Evolutionary conservation across 2,888 invertebrate genomes (phyloP), one percentile per base, ranked within the genome.

Genomic region (Agriopis leucophaearia): DNA sequence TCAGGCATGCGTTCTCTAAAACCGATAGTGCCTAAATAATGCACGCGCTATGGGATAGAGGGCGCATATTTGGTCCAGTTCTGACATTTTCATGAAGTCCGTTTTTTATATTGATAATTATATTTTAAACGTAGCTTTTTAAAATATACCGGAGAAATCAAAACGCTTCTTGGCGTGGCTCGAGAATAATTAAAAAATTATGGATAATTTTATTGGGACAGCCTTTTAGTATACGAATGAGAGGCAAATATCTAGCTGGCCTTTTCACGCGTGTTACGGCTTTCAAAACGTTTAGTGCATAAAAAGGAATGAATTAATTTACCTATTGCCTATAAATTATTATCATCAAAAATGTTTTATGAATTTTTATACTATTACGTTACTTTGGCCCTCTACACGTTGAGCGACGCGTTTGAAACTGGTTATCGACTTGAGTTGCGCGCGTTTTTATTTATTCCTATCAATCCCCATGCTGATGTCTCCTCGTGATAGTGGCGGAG

Each of bases 271-370:
- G 59, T 68, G 61, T 56, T 48, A 62, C 16, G 15, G 56, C 65
- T 64, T 59, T 54, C 67, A 54, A 45, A 60, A 60, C 52, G 42
- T 51, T 45, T 48, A 45, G 66, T 66, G 66, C 66, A 40, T 64
- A 54, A 42, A 27, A 18, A 42, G 8, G 18, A 27, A 12, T 42
- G 13, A 42, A 42, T 55, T n/a, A 55, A 55, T 55, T 42, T 44
- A 7, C 8, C 18, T 42, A 15, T 16, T 16, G 13, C 38, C 52
- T 52, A 54, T 38, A 52, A 52, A 54, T 10, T 15, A 38, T 8
- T 13, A 13, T 44, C 44, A 27, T 50, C 18, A 13, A 27, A 13
- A 18, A 50, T 50, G 27, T 27, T 27, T 48, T 35, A n/a, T 35
- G 51, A 51, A 45, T 45, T 44, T 59, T 62, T 61, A 60, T 59